Evolutionary conservation across 1,140 invertebrate species (phyloP), one percentile per base, ranked within the genome.

Genomic region (Medauroidea extradentata): DNA sequence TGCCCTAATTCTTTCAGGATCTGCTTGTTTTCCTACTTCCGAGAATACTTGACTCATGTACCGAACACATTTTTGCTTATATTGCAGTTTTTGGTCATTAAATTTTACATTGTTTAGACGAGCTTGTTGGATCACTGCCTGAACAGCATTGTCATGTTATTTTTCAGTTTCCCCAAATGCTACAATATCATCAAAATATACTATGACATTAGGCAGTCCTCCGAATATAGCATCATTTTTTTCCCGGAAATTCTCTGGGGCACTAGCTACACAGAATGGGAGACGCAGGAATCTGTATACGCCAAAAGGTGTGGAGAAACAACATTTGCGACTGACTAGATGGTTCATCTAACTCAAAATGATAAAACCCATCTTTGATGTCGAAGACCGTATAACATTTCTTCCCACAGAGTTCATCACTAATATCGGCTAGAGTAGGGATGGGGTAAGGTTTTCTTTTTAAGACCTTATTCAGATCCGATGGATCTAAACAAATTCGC

Each of bases 401-500:
- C 50, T 56, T 58, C 11, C 34, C 50, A 44, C 41, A 57, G 48
- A 66, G 53, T 46, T 63, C 52, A 19, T 53, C 21, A 24, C 42
- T 39, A 5, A 66, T 48, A 29, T 65, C 60, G 18, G 57, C 48
- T 25, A 57, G 13, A 2, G 53, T 63, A 41, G 65, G 65, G 5
- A 60, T 60, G 13, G 54, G 46, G 58, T 34, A 59, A 24, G 57
- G 46, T 8, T 59, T 53, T 34, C 25, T 27, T 25, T 59, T 53
- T 4, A 65, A 18, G 38, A 48, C 38, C 44, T 44, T 39, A 50
- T 66, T 64, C 4, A 66, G 34, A 41, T 66, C 25, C 11, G 9
- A 54, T 2, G 70, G 75, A 55, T 79, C 75, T 8, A 73, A 64
- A 56, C 72, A 76, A 1, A 78, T 38, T 18, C 75, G 59, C 3